Evolutionary conservation across 2,797 vertebrate genomes (phyloP).

Genomic region (Oreortyx pictus): DNA sequence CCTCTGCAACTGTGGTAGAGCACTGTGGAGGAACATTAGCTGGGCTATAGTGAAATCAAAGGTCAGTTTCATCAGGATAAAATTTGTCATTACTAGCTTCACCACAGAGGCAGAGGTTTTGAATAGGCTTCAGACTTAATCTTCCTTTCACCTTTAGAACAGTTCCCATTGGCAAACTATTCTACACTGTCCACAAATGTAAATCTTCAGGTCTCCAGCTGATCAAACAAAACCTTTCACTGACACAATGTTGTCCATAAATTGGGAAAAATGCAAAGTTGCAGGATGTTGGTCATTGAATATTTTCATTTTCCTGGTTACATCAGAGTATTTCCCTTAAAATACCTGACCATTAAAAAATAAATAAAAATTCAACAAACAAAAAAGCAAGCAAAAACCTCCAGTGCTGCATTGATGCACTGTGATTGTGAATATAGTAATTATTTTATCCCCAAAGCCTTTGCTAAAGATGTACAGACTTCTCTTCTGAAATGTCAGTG

Average conservation of each 20-base stretch:
- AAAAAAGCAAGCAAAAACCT: not conserved
- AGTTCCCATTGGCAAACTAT: not conserved
- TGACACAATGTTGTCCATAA: not conserved
- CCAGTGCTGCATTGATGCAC: not conserved
- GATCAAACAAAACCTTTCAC: constrained; percentile 35
- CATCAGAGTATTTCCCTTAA: not conserved
- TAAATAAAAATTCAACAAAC: not conserved
- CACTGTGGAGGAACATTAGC: not conserved
- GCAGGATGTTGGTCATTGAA: not conserved
- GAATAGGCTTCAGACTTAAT: not conserved
- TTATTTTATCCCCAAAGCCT: not conserved
- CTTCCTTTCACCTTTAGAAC: not conserved
- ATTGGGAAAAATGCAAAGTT: constrained; percentile 12
- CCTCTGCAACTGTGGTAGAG: not conserved
- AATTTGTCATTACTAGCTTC: not conserved
- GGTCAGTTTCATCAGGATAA: not conserved
- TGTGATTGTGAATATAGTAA: not conserved
- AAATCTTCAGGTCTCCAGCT: constrained; percentile 35
- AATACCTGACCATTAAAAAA: not conserved
- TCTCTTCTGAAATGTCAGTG: not conserved
- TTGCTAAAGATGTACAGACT: not conserved
- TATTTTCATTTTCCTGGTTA: constrained; percentile 1
- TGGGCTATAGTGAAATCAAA: not conserved
- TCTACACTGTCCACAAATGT: not conserved
- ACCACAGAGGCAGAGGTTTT: not conserved